Evolutionary conservation across 2,797 vertebrate species (phyloP).

Genomic region (Champsocephalus esox): DNA sequence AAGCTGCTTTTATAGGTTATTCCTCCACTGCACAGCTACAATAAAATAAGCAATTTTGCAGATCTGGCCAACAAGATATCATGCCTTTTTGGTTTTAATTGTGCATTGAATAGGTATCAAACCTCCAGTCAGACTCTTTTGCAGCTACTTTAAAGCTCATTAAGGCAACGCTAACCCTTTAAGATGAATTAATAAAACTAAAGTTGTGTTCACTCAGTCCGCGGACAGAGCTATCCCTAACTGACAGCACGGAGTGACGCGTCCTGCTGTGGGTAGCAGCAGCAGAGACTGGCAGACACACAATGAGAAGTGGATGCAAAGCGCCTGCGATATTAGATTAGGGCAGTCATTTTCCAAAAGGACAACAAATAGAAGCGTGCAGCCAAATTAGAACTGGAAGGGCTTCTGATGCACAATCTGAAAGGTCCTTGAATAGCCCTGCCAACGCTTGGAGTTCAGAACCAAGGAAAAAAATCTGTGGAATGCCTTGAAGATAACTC

Average conservation of each 20-base stretch:
- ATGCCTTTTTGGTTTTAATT: slow-evolving; percentile 7
- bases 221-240: not conserved
- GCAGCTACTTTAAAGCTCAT: not conserved
- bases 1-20: not conserved
- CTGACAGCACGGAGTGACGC: not conserved
- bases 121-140: not conserved
- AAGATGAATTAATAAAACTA: slow-evolving; percentile 11
- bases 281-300: slow-evolving; percentile 11
- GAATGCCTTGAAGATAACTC: slow-evolving; percentile 61
- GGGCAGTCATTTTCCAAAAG: slow-evolving; percentile 27
- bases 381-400: slow-evolving; percentile 52
- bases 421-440: slow-evolving; percentile 40
- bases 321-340: slow-evolving; percentile 46
- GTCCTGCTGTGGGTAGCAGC: slow-evolving; percentile 1
- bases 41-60: slow-evolving; percentile 3
- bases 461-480: slow-evolving; percentile 31
- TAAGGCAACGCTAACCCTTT: slow-evolving; percentile 13
- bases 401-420: slow-evolving; percentile 37
- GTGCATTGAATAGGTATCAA: not conserved
- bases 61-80: slow-evolving; percentile 3
- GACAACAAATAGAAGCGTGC: slow-evolving; percentile 40
- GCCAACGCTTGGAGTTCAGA: slow-evolving; percentile 47
- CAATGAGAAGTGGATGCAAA: slow-evolving; percentile 14
- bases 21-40: not conserved
- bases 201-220: not conserved